Evolutionary conservation across 2,797 vertebrate genomes (phyloP).

Genomic region (Gallinago stenura): DNA sequence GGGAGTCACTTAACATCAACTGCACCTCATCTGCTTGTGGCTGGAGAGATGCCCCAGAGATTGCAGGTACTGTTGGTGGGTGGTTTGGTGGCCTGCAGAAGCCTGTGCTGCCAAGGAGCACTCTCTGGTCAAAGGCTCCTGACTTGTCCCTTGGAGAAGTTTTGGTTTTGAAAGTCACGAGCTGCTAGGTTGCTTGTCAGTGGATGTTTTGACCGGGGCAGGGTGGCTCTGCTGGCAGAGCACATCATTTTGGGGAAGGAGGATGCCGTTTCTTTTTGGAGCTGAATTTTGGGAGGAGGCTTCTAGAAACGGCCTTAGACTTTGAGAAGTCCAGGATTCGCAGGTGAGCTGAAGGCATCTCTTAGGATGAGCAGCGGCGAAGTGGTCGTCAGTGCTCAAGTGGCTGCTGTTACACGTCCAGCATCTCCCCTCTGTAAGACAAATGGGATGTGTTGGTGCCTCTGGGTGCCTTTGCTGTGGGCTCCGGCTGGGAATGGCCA

Average conservation of each 20-base stretch:
- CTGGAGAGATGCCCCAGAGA: background rate
- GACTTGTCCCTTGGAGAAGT: fast-evolving
- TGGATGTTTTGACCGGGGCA: background rate
- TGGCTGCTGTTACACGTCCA: background rate
- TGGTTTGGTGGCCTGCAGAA: background rate
- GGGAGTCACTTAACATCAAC: fast-evolving
- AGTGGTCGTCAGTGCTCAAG: background rate
- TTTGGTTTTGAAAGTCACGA: fast-evolving
- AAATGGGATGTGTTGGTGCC: conserved; percentile 30
- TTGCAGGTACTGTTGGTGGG: fast-evolving
- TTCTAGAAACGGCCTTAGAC: background rate
- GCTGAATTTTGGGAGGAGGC: background rate
- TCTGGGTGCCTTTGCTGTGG: background rate
- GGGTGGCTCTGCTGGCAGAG: background rate
- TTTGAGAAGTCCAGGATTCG: background rate
- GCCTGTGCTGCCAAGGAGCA: background rate
- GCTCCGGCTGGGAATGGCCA: conserved; percentile 19
- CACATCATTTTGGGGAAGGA: fast-evolving
- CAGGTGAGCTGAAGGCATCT: background rate
- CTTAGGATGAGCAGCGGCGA: background rate
- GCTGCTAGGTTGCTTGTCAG: background rate
- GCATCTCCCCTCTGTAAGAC: background rate
- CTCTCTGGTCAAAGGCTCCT: background rate
- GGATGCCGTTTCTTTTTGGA: fast-evolving
- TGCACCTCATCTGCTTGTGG: background rate